phyloP scores from a whole-genome alignment of 2,797 vertebrate genomes.

The Sebastes steindachneri region DNA sequence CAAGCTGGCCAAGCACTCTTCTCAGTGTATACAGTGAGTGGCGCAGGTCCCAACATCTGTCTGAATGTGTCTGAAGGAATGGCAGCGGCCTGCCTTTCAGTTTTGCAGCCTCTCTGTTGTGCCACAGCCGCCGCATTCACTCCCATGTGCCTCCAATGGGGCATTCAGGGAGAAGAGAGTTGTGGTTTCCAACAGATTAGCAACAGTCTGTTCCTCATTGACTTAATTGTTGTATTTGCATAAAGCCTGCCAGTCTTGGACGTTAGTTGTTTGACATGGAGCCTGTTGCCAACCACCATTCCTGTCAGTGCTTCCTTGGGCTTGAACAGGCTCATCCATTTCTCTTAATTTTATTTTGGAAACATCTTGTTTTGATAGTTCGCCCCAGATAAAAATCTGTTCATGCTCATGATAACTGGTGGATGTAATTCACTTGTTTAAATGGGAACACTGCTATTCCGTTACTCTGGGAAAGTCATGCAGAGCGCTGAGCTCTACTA shows the following conservation, averaged over 20 bases:
- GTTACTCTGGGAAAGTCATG: conserved; percentile 51
- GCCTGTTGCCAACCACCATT: conserved; percentile 57
- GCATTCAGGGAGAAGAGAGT: conserved; percentile 66
- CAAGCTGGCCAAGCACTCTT: conserved; percentile 51
- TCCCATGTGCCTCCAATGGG: conserved; percentile 68
- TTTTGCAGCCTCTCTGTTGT: conserved; percentile 49
- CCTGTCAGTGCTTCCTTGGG: conserved; percentile 48
- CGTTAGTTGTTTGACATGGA: conserved; percentile 65
- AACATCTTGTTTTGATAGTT: conserved; percentile 62
- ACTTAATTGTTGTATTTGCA: conserved; percentile 77
- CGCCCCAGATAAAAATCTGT: conserved; percentile 42
- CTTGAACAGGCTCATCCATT: conserved; percentile 47
- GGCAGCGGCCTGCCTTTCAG: conserved; percentile 56
- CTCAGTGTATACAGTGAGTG: conserved; percentile 57
- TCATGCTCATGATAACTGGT: conserved; percentile 43
- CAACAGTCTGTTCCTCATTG: conserved; percentile 80
- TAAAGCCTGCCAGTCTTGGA: conserved; percentile 74
- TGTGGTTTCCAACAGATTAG: conserved; percentile 82
- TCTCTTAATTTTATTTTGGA: conserved; percentile 48
- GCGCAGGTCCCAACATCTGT: conserved; percentile 77
- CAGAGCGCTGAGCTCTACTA: conserved; percentile 27
- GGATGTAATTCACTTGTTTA: conserved; percentile 61
- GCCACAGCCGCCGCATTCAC: conserved; percentile 65
- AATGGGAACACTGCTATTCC: conserved; percentile 38
- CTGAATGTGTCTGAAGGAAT: conserved; percentile 64